Evolutionary conservation across 2,797 vertebrate species (phyloP).

Genomic region (Botia kubotai): DNA sequence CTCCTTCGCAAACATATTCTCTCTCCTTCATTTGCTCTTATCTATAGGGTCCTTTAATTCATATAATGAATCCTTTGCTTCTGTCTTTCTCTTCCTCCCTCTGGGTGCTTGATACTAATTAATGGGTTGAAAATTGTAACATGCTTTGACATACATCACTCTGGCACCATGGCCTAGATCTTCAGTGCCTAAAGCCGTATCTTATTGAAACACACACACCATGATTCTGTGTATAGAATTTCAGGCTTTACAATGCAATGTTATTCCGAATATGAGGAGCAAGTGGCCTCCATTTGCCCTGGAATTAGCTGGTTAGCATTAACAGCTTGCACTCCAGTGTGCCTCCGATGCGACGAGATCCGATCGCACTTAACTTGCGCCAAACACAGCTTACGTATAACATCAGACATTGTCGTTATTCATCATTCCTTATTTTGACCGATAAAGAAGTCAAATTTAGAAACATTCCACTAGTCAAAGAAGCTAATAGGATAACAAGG

Average conservation of each 20-base stretch:
- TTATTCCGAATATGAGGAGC: slow-evolving; percentile 25
- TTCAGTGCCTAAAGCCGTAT: slow-evolving; percentile 49
- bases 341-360: too few species aligned
- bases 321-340: too few species aligned
- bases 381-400: too few species aligned
- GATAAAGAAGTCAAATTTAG: too few species aligned
- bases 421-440: too few species aligned
- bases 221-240: slow-evolving; percentile 51
- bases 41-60: slow-evolving; percentile 37
- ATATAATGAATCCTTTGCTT: slow-evolving; percentile 27
- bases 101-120: slow-evolving; percentile 54
- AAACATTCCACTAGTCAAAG: too few species aligned
- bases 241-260: slow-evolving; percentile 42
- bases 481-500: too few species aligned
- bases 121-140: slow-evolving; percentile 54
- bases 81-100: slow-evolving; percentile 25
- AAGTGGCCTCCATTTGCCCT: slow-evolving; percentile 35
- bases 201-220: slow-evolving; percentile 30
- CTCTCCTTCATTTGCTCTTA: slow-evolving; percentile 12
- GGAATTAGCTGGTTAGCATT: slow-evolving; percentile 48
- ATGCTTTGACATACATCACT: slow-evolving; percentile 58
- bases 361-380: too few species aligned
- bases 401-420: too few species aligned
- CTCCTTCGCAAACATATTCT: slow-evolving; percentile 24
- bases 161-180: slow-evolving; percentile 46